Base-by-base conservation (phyloP, 2,888 invertebrate genomes). In the Diarsia mendica region DNA sequence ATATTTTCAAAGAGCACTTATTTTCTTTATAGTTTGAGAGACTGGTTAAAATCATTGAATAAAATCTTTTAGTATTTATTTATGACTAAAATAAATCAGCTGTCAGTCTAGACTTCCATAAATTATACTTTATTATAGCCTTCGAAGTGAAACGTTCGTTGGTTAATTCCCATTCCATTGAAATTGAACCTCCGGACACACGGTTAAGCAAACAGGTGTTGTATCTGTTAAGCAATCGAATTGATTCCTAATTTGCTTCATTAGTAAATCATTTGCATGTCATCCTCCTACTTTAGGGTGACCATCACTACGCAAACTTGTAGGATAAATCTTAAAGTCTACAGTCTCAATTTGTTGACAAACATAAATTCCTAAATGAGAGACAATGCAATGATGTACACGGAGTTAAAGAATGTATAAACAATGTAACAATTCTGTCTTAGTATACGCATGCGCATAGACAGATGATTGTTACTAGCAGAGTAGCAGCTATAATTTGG, bases 171-270 rank as follows among this genome's bases (percentile, higher is more conserved):
- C 23, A 71, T 66, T 71, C 18, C 39, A 67, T 69, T 49, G 61
- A 82, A 72, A 77, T 15, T 61, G 8, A 80, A 67, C 55, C 70
- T 71, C 73, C 77, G 72, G 69, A 71, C 23, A 67, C 46, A 33
- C 61, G 15, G 58, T 65, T 85, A 85, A 55, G 71, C 53, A 79
- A 77, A 86, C 74, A 80, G 66, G 76, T 75, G 72, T 28, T 68
- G 69, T 55, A 64, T 82, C 63, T 49, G 53, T 80, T 79, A 65
- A 71, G 76, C 66, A 78, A 79, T 67, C 48, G 64, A 77, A 85
- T 67, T 72, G 73, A 84, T 80, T 73, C 80, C 73, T 83, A 75
- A 86, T 86, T 77, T 53, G n/a, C 44, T 75, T 77, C 53, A 64
- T 85, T 78, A n/a, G 9, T 44, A 69, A 76, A 72, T 72, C 46